Conservation (phyloP, 2,888 invertebrate genomes). For the Laothoe populi region DNA sequence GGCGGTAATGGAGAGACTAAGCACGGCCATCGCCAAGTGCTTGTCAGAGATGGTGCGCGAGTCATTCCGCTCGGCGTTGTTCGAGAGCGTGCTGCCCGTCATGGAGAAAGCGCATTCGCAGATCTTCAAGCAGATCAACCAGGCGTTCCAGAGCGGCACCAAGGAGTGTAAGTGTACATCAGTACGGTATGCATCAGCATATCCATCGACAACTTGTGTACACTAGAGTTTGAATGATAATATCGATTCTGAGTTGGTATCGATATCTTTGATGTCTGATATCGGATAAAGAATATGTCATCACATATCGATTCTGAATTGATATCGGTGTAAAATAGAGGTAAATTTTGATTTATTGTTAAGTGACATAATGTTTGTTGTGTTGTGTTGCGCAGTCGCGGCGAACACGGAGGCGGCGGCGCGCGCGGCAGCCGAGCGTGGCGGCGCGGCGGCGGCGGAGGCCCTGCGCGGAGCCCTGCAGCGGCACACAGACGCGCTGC, state of each 20-base stretch:
- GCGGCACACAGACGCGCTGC: constrained; percentile 61
- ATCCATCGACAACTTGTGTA: too few species aligned
- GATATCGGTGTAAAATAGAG: too few species aligned
- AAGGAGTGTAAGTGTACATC: constrained; percentile 92
- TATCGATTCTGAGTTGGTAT: too few species aligned
- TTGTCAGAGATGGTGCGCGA: constrained; percentile 90
- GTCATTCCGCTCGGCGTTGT: constrained; percentile 91
- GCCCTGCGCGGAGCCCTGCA: constrained; percentile 64
- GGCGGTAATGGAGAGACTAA: constrained; percentile 90
- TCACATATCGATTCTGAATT: too few species aligned
- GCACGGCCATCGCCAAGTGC: constrained; percentile 87
- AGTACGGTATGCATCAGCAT: too few species aligned
- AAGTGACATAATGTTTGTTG: background rate
- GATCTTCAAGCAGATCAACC: constrained; percentile 95
- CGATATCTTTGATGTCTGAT: too few species aligned
- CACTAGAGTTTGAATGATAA: too few species aligned
- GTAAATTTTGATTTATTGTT: too few species aligned
- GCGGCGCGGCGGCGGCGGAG: constrained; percentile 56
- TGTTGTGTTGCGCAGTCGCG: constrained; percentile 50
- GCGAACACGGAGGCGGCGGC: constrained; percentile 70
- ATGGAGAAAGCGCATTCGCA: constrained; percentile 94
- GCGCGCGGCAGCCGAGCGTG: constrained; percentile 71
- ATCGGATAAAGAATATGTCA: too few species aligned
- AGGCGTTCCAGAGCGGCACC: constrained; percentile 94
- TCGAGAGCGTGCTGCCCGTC: constrained; percentile 91